phyloP scores from a whole-genome alignment of 2,888 invertebrate species.

The Euzetes globulus region DNA sequence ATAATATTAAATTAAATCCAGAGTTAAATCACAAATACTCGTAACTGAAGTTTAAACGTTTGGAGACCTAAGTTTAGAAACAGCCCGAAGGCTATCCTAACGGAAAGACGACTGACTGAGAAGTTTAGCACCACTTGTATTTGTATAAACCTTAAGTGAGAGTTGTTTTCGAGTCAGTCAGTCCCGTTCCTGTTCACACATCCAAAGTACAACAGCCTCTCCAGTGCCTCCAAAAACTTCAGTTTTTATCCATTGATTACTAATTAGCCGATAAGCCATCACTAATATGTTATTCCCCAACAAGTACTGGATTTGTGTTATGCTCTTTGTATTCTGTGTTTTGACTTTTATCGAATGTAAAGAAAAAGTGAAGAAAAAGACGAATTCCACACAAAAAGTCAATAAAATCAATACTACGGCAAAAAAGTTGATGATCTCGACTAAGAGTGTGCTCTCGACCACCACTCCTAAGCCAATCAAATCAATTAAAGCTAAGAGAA shows the following conservation, averaged over 20 bases:
- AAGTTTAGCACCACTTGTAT: not conserved
- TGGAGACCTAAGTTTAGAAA: constrained; percentile 6
- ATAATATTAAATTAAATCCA: not conserved
- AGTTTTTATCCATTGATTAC: not conserved
- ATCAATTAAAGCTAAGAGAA: not conserved
- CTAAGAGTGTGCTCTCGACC: not conserved
- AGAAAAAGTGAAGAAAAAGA: not conserved
- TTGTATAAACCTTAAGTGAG: not conserved
- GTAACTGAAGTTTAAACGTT: not conserved
- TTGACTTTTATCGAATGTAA: not conserved
- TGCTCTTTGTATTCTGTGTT: not conserved
- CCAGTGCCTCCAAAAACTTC: not conserved
- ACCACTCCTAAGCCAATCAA: not conserved
- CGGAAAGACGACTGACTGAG: not conserved
- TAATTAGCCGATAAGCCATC: not conserved
- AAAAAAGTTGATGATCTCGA: not conserved
- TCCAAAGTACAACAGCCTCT: constrained; percentile 17
- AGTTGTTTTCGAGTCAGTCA: not conserved
- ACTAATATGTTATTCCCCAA: not conserved
- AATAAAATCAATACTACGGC: not conserved
- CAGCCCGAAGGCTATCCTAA: constrained; percentile 18
- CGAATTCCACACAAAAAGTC: not conserved
- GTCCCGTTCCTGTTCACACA: not conserved
- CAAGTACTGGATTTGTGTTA: not conserved
- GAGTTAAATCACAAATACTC: not conserved